Conservation (phyloP, 2,113 vertebrate species). For the Hemiscyllium ocellatum region DNA sequence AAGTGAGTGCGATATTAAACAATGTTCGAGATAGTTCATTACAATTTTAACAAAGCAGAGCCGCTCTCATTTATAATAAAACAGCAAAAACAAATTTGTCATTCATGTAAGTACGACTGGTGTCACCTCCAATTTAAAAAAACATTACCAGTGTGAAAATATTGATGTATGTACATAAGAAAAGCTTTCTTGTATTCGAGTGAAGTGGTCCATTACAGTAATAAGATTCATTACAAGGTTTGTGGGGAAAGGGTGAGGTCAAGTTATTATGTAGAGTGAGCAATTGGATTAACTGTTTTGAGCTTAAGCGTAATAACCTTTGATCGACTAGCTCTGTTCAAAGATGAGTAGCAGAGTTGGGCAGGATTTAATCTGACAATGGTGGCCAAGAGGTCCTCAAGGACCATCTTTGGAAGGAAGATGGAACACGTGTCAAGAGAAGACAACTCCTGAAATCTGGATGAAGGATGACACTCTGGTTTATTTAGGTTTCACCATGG, state of each 20-base stretch:
- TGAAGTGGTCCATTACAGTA: not conserved
- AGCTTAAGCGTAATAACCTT: not conserved
- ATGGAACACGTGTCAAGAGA: not conserved
- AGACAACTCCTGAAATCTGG: not conserved
- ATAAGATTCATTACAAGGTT: not conserved
- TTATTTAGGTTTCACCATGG: too few relatives aligned
- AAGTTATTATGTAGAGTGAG: not conserved
- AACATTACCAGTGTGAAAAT: not conserved
- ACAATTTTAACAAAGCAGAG: not conserved
- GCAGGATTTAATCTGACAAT: not conserved
- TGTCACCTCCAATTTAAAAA: not conserved
- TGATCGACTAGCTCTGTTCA: not conserved
- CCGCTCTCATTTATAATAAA: not conserved
- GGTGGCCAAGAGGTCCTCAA: not conserved
- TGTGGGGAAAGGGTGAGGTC: not conserved
- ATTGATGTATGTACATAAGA: not conserved
- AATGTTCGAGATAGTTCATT: not conserved
- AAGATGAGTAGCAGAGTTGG: not conserved
- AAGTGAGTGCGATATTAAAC: not conserved
- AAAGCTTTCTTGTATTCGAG: not conserved
- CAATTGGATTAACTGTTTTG: not conserved
- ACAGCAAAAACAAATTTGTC: not conserved
- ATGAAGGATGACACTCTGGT: not conserved
- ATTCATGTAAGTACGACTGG: not conserved
- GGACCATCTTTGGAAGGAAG: too few relatives aligned